Percentiles rank a stretch among this genome's conserved stretches.
Conservation (phyloP, 2,113 vertebrate genomes). For the Antennarius striatus region DNA sequence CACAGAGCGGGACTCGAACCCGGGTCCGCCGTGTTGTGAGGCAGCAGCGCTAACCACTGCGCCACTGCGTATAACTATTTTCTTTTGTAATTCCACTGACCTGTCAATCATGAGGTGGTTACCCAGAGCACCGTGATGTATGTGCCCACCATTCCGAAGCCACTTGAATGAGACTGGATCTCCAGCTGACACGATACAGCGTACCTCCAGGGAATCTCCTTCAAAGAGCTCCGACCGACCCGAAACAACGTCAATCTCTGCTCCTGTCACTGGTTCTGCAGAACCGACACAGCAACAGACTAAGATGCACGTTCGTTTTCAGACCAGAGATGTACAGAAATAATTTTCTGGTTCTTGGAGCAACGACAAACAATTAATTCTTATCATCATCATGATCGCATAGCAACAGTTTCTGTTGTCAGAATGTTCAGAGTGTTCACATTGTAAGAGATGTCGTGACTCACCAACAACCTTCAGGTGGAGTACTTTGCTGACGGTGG, state of each 20-base stretch:
- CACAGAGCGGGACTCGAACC: too few relatives aligned
- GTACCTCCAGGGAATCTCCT: constrained; percentile 48
- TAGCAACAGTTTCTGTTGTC: too few relatives aligned
- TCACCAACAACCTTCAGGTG: constrained; percentile 72
- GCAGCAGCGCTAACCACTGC: too few relatives aligned
- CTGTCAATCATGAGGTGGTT: constrained; percentile 30
- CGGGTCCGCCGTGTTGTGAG: too few relatives aligned
- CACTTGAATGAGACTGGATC: constrained; percentile 68
- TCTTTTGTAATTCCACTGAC: constrained; percentile 12
- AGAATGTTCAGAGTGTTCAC: too few relatives aligned
- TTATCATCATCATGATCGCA: too few relatives aligned
- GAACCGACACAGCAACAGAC: constrained; percentile 3
- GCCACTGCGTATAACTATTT: too few relatives aligned
- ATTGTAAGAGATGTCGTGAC: constrained; percentile 8
- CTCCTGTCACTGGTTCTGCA: constrained; percentile 59
- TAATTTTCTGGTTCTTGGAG: too few relatives aligned
- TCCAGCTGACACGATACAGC: constrained; percentile 44
- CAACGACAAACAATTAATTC: too few relatives aligned
- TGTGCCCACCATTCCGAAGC: constrained; percentile 39
- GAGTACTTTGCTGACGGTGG: constrained; percentile 40
- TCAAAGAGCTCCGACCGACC: constrained; percentile 50
- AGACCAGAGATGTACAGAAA: not conserved
- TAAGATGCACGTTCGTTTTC: not conserved
- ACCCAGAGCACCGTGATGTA: constrained; percentile 8
- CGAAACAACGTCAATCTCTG: constrained; percentile 7